Evolutionary conservation across 2,888 invertebrate genomes (phyloP).

Genomic region (Alitta virens): DNA sequence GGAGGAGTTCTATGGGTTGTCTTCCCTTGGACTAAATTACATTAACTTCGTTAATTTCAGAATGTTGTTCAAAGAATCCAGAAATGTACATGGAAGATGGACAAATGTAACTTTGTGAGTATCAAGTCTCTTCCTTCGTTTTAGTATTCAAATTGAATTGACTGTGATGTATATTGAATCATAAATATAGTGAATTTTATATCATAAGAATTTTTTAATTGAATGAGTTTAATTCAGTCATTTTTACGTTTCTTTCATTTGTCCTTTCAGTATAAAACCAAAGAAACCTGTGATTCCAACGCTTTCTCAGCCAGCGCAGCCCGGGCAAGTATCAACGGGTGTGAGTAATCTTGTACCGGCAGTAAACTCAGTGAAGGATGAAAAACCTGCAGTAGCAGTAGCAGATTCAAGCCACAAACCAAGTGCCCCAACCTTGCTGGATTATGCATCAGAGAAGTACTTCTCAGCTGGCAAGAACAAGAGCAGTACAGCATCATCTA

Average conservation of each 20-base stretch:
- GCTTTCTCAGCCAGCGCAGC: too few species aligned
- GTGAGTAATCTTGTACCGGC: background rate
- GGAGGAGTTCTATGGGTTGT: too few species aligned
- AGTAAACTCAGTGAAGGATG: background rate
- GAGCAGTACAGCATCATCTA: slow-evolving; percentile 3
- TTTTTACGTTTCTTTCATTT: too few species aligned
- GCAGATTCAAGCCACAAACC: background rate
- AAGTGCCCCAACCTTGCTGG: background rate
- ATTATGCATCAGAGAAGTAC: slow-evolving; percentile 16
- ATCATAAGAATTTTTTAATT: too few species aligned
- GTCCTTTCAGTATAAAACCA: slow-evolving; percentile 2
- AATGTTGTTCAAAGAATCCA: slow-evolving; percentile 29
- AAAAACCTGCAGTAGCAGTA: background rate
- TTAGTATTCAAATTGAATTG: too few species aligned
- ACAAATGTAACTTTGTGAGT: slow-evolving; percentile 19
- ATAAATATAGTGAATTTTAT: too few species aligned
- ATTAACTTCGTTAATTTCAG: slow-evolving; percentile 10
- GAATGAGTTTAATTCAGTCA: too few species aligned
- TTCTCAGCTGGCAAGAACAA: slow-evolving; percentile 3
- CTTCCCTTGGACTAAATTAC: too few species aligned
- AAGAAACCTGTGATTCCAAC: slow-evolving; percentile 1
- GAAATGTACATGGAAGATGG: slow-evolving; percentile 25
- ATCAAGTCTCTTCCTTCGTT: background rate
- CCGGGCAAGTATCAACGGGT: too few species aligned
- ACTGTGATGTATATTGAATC: too few species aligned